phyloP scores from a whole-genome alignment of 2,888 invertebrate species.

The Gerosis bhagava region DNA sequence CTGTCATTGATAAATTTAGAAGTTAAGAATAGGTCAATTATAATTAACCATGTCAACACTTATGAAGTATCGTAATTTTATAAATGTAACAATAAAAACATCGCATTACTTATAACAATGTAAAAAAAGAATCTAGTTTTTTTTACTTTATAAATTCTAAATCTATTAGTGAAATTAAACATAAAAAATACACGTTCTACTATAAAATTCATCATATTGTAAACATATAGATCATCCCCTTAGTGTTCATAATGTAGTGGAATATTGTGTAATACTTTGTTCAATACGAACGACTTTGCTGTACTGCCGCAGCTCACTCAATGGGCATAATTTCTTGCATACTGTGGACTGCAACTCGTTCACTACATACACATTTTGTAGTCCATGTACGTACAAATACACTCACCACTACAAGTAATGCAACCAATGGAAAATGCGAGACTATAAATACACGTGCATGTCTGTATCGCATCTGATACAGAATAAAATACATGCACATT shows the following conservation, averaged over 20 bases:
- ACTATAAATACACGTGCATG: slow-evolving; percentile 46
- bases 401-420: slow-evolving; percentile 39
- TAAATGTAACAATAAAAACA: no score
- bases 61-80: no score
- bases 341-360: slow-evolving; percentile 12
- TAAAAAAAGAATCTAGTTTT: no score
- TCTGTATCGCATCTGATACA: slow-evolving; percentile 44
- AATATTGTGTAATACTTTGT: no score
- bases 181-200: no score
- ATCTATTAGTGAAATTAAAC: no score
- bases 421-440: slow-evolving; percentile 49
- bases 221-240: no score
- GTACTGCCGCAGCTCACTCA: slow-evolving; percentile 12
- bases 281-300: slow-evolving; percentile 5
- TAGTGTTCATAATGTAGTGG: no score
- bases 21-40: slow-evolving; percentile 12
- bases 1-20: slow-evolving; percentile 21
- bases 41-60: slow-evolving; percentile 24
- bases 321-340: slow-evolving; percentile 20
- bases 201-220: no score
- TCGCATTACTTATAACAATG: no score
- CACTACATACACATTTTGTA: slow-evolving; percentile 14
- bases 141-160: no score
- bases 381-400: slow-evolving; percentile 24
- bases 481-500: slow-evolving; percentile 47